Percentiles rank a stretch among this genome's conserved stretches.
Evolutionary conservation across 92 coral and sea anemone genomes (phyloP).

Genomic region (Hydrozoanthus gracilis): DNA sequence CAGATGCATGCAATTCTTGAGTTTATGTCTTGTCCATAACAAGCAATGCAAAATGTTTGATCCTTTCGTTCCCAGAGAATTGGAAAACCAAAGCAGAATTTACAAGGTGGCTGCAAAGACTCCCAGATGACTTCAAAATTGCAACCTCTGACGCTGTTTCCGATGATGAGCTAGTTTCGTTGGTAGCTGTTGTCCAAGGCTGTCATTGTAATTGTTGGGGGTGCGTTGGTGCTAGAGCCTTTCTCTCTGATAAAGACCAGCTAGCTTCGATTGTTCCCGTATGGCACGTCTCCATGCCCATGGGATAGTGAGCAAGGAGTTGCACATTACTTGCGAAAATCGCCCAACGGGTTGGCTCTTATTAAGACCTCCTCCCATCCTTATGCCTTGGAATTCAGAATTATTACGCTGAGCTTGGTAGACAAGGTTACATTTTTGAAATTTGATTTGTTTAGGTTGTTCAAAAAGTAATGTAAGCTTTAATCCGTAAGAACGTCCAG

Average conservation of each 20-base stretch:
- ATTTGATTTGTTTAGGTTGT: not conserved
- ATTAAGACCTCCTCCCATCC: slow-evolving; percentile 18
- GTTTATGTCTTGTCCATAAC: slow-evolving; percentile 9
- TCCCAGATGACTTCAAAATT: slow-evolving; percentile 19
- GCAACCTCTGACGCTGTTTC: too few species aligned
- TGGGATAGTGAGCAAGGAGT: slow-evolving; percentile 1
- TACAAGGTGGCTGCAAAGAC: slow-evolving; percentile 32
- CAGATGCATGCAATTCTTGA: slow-evolving; percentile 28
- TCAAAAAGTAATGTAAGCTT: not conserved
- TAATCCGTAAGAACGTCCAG: not conserved
- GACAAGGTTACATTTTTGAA: slow-evolving; percentile 16
- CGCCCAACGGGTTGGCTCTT: not conserved
- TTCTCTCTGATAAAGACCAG: slow-evolving; percentile 4
- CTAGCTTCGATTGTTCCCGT: slow-evolving; percentile 25
- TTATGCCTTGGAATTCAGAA: not conserved
- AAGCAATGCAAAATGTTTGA: slow-evolving; percentile 14
- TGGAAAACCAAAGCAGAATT: slow-evolving; percentile 34
- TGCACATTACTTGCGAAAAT: not conserved
- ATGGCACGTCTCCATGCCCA: slow-evolving; percentile 35
- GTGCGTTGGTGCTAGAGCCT: not conserved
- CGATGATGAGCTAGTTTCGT: not conserved
- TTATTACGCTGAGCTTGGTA: not conserved
- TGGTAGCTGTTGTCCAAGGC: slow-evolving; percentile 16
- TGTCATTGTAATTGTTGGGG: slow-evolving; percentile 26
- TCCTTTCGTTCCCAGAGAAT: slow-evolving; percentile 24